Base-by-base conservation (phyloP, 30 jellyfish, hydroid and myxozoan species). In the Phacellophora camtschatica region DNA sequence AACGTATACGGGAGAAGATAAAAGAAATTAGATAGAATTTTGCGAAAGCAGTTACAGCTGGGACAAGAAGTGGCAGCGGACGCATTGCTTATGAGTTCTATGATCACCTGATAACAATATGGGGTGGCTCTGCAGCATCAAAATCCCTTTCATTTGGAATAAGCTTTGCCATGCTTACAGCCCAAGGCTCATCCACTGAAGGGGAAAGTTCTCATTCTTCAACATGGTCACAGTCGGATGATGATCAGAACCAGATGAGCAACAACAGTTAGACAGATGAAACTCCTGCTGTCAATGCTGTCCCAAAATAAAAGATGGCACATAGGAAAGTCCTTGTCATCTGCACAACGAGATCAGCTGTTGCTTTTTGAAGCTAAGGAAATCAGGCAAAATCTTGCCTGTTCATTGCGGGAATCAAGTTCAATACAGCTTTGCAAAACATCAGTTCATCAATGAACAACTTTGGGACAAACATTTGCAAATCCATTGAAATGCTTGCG, bases 81-180 rank as follows among this genome's bases (percentile, higher is more conserved):
- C 61, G 74, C 22, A 73, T 55, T 19, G 77, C 53, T 37, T 19
- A 73, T 23, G 86, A 73, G 49, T 29, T 73, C 31, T 55, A 73
- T 73, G 86, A 55, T 20, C 59, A 73, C 25, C 74, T 73, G 9
- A 48, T 50, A 50, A 35, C 41, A 28, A 73, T 73, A 50, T 27
- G 74, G 86, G 45, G 61, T 73, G 86, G 86, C 35, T 73, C 86
- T 53, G 74, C 74, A 5, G 86, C 86, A 33, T 55, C 74, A 53
- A 54, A 51, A 24, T 75, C 74, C 41, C 74, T 69, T 53, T 33
- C 74, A n/a, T 73, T 73, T 73, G 76, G 86, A 50, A 61, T 73
- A 19, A 73, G 74, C 86, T 73, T 75, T 49, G 35, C 61, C 61
- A 66, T 66, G 63, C 35, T 66, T 66, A 24, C 80, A 27, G 76